A percentile compares a stretch with the other conserved stretches of the same genome.
Conservation (phyloP, 2,888 invertebrate species). For the Eurytoma californica region DNA sequence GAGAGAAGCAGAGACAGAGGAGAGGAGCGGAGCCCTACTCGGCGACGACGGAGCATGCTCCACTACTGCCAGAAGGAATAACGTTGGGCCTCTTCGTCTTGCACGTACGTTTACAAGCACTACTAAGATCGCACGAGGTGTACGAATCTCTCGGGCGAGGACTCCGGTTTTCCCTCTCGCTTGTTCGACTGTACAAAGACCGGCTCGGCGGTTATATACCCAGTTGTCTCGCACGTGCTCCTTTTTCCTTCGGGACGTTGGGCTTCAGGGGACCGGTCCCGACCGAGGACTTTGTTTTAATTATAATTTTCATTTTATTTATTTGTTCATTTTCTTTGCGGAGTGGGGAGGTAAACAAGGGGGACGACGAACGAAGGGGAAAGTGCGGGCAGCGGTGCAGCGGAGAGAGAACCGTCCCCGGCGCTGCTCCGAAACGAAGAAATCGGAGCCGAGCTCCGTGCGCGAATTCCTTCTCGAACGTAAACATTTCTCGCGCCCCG, state of each 20-base stretch:
- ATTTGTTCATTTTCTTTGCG: background rate
- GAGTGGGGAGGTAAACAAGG: background rate
- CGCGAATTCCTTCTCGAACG: background rate
- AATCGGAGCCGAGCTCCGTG: background rate
- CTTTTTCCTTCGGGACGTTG: background rate
- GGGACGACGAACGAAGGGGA: background rate
- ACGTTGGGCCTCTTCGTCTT: slow-evolving; percentile 37
- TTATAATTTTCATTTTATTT: background rate
- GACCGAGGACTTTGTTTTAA: background rate
- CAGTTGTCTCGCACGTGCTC: background rate
- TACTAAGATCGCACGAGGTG: background rate
- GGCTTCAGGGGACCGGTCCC: background rate
- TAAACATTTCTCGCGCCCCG: background rate
- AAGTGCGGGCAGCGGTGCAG: background rate
- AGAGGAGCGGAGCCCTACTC: slow-evolving; percentile 3
- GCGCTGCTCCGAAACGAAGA: slow-evolving; percentile 5
- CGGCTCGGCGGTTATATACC: background rate
- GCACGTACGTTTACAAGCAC: slow-evolving; percentile 29
- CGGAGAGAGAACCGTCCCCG: slow-evolving; percentile 15
- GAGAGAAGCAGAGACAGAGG: background rate
- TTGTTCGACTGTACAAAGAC: background rate
- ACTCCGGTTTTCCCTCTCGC: background rate
- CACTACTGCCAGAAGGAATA: slow-evolving; percentile 51
- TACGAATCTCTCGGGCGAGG: background rate
- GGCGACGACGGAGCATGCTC: slow-evolving; percentile 23